phyloP scores from a whole-genome alignment of 30 jellyfish, hydroid and myxozoan genomes.

The Aurelia sp. region DNA sequence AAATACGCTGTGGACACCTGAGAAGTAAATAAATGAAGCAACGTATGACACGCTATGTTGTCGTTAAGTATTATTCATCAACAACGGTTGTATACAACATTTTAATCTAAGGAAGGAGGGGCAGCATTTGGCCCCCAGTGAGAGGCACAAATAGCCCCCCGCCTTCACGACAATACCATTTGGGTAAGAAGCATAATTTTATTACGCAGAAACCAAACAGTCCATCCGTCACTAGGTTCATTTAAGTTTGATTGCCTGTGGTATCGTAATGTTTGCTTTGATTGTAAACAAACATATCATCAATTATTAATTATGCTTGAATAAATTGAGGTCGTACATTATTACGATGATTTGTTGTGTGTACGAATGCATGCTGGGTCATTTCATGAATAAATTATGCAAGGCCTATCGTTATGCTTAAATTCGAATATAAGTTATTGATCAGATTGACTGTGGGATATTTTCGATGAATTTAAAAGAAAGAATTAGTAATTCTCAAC shows the following conservation, averaged over 20 bases:
- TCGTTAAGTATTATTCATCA: not conserved
- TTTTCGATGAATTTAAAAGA: too few relatives aligned
- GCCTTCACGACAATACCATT: conserved; percentile 42
- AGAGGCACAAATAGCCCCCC: conserved; percentile 10
- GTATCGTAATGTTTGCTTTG: conserved; percentile 10
- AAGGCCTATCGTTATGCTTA: too few relatives aligned
- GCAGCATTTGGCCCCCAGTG: conserved; percentile 36
- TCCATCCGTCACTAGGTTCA: conserved; percentile 14
- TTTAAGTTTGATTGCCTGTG: conserved; percentile 14
- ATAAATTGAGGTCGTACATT: not conserved
- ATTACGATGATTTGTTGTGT: not conserved
- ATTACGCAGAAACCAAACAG: not conserved
- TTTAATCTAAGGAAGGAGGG: conserved; percentile 20
- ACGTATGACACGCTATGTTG: not conserved
- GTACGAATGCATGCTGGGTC: too few relatives aligned
- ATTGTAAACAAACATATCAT: not conserved
- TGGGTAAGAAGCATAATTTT: not conserved
- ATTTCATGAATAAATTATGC: too few relatives aligned
- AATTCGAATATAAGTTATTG: too few relatives aligned
- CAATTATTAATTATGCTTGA: too few relatives aligned
- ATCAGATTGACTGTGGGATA: too few relatives aligned
- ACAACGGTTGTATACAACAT: conserved; percentile 18
- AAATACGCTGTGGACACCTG: not conserved
- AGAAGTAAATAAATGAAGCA: not conserved
- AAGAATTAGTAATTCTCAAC: too few relatives aligned